phyloP scores from a whole-genome alignment of 2,113 vertebrate species.

The Naja naja region DNA sequence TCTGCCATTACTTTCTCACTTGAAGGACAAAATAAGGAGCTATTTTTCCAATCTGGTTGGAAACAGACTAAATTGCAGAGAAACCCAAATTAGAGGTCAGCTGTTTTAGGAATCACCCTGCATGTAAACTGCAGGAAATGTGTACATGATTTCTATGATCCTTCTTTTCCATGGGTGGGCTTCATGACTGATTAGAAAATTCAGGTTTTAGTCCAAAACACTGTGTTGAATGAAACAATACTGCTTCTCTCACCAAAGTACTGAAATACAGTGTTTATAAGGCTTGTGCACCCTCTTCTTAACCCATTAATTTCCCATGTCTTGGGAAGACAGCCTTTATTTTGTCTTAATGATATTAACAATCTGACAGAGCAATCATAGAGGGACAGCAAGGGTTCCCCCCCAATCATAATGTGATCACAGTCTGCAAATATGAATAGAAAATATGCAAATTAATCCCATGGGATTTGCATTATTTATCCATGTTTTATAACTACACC shows the following conservation, averaged over 20 bases:
- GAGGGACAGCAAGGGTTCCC: not conserved
- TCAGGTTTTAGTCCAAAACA: not conserved
- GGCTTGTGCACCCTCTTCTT: not conserved
- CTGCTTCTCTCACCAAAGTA: not conserved
- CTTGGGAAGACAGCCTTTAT: not conserved
- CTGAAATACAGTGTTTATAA: not conserved
- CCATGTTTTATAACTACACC: not conserved
- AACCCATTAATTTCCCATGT: not conserved
- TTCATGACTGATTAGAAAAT: not conserved
- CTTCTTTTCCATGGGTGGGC: not conserved
- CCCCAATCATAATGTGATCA: not conserved
- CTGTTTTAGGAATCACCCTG: not conserved
- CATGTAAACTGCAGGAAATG: not conserved
- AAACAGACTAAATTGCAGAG: not conserved
- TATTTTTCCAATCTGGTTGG: not conserved
- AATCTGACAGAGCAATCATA: not conserved
- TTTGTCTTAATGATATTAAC: not conserved
- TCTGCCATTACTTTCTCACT: not conserved
- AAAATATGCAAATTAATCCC: not conserved
- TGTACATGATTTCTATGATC: not conserved
- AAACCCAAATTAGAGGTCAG: not conserved
- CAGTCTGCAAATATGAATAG: not conserved
- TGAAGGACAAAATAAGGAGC: not conserved
- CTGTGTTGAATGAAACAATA: not conserved
- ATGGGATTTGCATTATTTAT: not conserved